Conservation (phyloP, 2,797 vertebrate genomes). For the Megaceryle alcyon region DNA sequence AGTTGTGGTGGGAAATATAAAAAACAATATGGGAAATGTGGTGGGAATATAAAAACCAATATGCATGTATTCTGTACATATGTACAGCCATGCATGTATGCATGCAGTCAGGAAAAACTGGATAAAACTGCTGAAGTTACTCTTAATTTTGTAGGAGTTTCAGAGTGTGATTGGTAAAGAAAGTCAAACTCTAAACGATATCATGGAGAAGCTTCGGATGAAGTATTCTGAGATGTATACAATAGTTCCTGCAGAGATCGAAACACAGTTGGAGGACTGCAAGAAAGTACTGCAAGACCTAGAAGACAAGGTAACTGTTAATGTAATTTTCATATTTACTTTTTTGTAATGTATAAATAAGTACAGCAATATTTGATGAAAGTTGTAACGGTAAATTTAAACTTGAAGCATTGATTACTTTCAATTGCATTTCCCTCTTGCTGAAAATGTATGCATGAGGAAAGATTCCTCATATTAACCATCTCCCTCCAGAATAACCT, state of each 20-base stretch:
- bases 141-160: constrained; percentile 81
- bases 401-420: neutral
- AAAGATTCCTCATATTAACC: neutral
- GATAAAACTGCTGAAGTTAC: neutral
- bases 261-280: constrained; percentile 82
- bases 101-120: neutral
- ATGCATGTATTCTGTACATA: accelerated
- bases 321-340: neutral
- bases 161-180: constrained; percentile 81
- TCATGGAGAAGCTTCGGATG: constrained; percentile 84
- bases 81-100: no score
- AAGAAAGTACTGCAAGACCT: constrained; percentile 79
- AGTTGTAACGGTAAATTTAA: neutral
- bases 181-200: constrained; percentile 81
- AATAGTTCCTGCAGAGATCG: constrained; percentile 84
- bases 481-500: neutral
- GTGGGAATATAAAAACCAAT: neutral
- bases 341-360: neutral
- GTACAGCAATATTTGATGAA: neutral
- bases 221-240: constrained; percentile 85
- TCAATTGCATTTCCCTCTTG: neutral
- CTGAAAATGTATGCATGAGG: neutral
- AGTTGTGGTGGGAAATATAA: neutral
- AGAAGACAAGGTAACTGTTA: constrained; percentile 86
- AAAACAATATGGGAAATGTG: neutral